These are phyloP conservation scores for Emydocephalus ijimae DNA, from an alignment of 2,113 vertebrate species.

Conservation along the genomic window DNA sequence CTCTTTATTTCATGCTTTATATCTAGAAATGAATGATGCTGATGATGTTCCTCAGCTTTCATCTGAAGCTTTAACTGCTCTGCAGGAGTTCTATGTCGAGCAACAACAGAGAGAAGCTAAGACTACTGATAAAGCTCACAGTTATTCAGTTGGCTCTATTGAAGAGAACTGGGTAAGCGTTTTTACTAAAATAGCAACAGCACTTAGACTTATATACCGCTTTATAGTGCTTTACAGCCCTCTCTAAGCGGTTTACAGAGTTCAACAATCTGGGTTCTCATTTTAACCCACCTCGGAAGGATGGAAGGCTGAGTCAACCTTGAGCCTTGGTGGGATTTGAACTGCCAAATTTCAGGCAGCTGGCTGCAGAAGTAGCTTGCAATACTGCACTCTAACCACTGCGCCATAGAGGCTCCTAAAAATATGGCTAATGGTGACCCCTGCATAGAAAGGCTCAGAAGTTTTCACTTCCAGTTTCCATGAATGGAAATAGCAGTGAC, in stretches of 20 bases:
- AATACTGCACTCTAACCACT: too few relatives aligned
- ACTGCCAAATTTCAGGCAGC: too few relatives aligned
- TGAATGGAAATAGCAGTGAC: background rate
- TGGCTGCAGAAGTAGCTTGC: too few relatives aligned
- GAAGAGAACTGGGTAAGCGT: slow-evolving; percentile 92
- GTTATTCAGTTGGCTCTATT: slow-evolving; percentile 77
- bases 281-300: too few relatives aligned
- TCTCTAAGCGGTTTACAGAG: too few relatives aligned
- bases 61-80: slow-evolving; percentile 78
- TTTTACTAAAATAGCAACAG: background rate
- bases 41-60: slow-evolving; percentile 84
- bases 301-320: too few relatives aligned
- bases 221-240: too few relatives aligned
- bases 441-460: background rate
- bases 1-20: background rate
- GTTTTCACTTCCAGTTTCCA: background rate
- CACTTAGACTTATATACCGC: too few relatives aligned
- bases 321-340: too few relatives aligned
- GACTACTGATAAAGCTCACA: slow-evolving; percentile 45
- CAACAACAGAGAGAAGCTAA: slow-evolving; percentile 59
- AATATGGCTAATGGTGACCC: background rate
- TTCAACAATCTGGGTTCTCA: too few relatives aligned
- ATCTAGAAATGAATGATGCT: slow-evolving; percentile 77
- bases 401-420: too few relatives aligned
- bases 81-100: slow-evolving; percentile 89